These are phyloP conservation scores for Smutsia temminckii DNA, from an alignment of 2,797 vertebrate species.

Conservation along the genomic window DNA sequence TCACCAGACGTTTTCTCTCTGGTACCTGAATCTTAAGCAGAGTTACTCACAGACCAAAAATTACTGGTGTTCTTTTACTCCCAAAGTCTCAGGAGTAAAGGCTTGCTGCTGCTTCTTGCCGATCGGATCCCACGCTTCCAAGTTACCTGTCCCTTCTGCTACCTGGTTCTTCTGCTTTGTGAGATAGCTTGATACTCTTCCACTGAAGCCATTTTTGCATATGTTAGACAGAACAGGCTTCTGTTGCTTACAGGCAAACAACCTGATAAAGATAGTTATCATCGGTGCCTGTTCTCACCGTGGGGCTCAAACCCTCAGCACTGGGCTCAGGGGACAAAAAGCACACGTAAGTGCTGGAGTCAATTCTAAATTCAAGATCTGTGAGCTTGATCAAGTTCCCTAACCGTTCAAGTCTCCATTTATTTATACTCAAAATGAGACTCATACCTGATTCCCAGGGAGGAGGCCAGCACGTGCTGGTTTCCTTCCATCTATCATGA, in stretches of 20 bases:
- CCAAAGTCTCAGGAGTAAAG: background rate
- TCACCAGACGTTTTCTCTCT: background rate
- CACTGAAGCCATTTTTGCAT: background rate
- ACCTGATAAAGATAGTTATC: background rate
- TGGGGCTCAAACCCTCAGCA: background rate
- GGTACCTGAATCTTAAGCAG: background rate
- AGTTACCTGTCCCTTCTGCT: background rate
- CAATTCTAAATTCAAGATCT: background rate
- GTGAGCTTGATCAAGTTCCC: background rate
- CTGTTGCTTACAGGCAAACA: background rate
- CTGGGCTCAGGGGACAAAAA: background rate
- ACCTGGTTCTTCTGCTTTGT: background rate
- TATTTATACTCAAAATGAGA: background rate
- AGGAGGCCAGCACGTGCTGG: no score
- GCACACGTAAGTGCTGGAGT: rapidly evolving
- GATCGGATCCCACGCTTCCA: rapidly evolving
- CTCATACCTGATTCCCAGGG: background rate
- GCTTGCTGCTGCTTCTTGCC: background rate
- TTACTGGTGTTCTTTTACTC: rapidly evolving
- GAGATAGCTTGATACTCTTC: background rate
- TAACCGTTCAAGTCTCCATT: no score
- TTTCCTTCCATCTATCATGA: background rate
- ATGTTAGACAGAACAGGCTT: background rate
- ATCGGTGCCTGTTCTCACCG: background rate
- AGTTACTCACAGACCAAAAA: background rate